A percentile compares a stretch with the other conserved stretches of the same genome.
phyloP scores from a whole-genome alignment of 2,113 vertebrate genomes.

The Takifugu bimaculatus region DNA sequence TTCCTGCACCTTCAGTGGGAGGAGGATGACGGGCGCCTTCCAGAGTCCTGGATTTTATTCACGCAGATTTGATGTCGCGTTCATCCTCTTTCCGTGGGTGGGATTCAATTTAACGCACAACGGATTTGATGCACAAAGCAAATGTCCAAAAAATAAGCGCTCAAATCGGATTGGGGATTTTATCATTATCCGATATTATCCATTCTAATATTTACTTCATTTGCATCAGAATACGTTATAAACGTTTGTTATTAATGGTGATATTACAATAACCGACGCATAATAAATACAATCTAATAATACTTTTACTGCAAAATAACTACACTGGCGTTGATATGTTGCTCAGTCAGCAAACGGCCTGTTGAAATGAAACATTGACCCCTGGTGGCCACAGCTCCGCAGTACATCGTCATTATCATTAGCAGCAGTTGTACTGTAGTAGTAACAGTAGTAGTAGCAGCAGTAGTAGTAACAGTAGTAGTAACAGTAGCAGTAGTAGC shows the following conservation, averaged over 20 bases:
- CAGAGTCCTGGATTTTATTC: background rate
- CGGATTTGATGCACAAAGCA: no score
- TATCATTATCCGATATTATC: no score
- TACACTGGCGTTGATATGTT: background rate
- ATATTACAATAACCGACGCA: background rate
- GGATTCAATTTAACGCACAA: background rate
- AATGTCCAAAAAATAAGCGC: no score
- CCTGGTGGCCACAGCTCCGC: background rate
- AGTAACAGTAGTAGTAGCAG: background rate
- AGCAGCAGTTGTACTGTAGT: background rate
- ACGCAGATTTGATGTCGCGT: background rate
- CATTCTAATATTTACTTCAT: no score
- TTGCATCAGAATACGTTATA: no score
- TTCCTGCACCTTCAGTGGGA: conserved; percentile 47
- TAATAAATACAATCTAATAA: background rate
- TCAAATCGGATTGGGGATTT: no score
- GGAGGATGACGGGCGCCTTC: conserved; percentile 3
- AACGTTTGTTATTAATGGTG: background rate
- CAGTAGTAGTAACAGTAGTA: no score
- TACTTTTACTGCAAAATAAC: background rate
- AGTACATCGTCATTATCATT: background rate
- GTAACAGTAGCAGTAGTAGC: no score
- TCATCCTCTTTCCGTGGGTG: background rate
- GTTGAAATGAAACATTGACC: background rate
- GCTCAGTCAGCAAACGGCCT: background rate